Conservation (phyloP, 2,888 invertebrate genomes). For the Drosophila affinis region DNA sequence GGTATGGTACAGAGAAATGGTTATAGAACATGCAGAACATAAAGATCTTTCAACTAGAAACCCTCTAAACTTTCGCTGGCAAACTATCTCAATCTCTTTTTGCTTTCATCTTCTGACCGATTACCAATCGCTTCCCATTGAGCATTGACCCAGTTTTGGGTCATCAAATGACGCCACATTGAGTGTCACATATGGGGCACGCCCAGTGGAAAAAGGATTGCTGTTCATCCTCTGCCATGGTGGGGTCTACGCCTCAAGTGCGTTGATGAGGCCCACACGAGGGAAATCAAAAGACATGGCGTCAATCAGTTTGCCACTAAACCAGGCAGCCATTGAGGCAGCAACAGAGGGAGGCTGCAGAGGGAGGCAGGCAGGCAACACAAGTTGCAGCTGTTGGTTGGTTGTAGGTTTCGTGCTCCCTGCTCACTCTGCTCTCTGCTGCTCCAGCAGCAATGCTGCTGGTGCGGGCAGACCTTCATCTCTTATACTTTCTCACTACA, state of each 20-base stretch:
- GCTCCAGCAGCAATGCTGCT: no score
- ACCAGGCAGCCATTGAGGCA: conserved; percentile 18
- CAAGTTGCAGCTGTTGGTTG: conserved; percentile 17
- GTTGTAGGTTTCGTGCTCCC: not conserved
- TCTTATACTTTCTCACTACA: not conserved
- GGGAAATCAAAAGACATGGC: conserved; percentile 74
- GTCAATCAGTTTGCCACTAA: conserved; percentile 49
- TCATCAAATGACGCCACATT: conserved; percentile 33
- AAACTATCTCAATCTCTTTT: not conserved
- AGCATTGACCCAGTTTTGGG: conserved; percentile 31
- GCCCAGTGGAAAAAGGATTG: conserved; percentile 18
- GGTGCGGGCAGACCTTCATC: not conserved
- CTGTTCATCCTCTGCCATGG: not conserved
- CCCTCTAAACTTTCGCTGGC: not conserved
- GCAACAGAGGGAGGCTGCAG: not conserved
- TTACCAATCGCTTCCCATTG: conserved; percentile 9
- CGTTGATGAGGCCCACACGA: conserved; percentile 47
- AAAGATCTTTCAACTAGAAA: not conserved
- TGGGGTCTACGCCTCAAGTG: conserved; percentile 18
- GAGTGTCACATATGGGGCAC: conserved; percentile 21
- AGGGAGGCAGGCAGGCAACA: conserved; percentile 10
- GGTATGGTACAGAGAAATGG: not conserved
- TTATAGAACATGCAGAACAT: not conserved
- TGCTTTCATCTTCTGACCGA: not conserved
- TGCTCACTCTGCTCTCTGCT: not conserved